Evolutionary conservation across 2,113 vertebrate species (phyloP).

Genomic region (Syrmaticus mikado): DNA sequence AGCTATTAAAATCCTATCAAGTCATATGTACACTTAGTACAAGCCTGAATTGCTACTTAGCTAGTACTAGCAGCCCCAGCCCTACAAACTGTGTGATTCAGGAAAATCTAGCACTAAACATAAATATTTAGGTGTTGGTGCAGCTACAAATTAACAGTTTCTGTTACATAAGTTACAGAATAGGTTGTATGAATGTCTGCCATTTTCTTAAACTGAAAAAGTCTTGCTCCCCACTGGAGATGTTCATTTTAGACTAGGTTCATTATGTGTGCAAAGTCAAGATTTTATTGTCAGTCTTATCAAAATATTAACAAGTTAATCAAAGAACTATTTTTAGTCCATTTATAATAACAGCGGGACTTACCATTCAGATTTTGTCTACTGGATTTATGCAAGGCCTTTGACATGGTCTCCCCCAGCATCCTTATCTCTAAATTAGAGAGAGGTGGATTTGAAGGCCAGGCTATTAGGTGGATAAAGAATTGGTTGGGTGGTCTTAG

Average conservation of each 20-base stretch:
- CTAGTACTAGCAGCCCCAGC: neutral
- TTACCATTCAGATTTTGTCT: neutral
- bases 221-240: neutral
- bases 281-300: neutral
- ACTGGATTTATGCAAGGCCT: too few species aligned
- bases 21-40: neutral
- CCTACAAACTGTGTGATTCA: neutral
- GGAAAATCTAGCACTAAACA: neutral
- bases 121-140: neutral
- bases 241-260: neutral
- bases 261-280: neutral
- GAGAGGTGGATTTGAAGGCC: too few species aligned
- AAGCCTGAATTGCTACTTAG: neutral
- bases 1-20: neutral
- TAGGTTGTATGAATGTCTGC: neutral
- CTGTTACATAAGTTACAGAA: neutral
- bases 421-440: too few species aligned
- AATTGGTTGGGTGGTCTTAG: too few species aligned
- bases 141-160: neutral
- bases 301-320: neutral
- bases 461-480: too few species aligned
- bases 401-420: too few species aligned
- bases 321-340: neutral
- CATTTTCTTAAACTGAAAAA: neutral
- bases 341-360: neutral